phyloP scores from a whole-genome alignment of 2,888 invertebrate genomes.

The Rugalucina vietnamica region DNA sequence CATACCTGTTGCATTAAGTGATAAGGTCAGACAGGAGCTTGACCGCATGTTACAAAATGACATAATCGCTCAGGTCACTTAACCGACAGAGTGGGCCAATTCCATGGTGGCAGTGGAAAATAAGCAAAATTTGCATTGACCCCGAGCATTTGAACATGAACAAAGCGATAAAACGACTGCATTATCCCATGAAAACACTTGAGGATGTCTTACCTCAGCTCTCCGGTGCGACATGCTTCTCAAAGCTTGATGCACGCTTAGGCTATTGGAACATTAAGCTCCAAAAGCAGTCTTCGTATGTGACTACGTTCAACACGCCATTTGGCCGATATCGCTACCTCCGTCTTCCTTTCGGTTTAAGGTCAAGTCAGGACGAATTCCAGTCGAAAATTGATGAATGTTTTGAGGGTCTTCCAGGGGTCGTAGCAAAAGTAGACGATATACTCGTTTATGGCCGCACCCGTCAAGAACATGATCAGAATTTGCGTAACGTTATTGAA shows the following conservation, averaged over 20 bases:
- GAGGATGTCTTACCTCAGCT: slow-evolving; percentile 6
- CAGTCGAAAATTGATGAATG: slow-evolving; percentile 39
- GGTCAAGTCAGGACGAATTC: slow-evolving; percentile 45
- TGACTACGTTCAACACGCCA: slow-evolving; percentile 42
- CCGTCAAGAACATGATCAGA: slow-evolving; percentile 24
- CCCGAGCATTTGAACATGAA: slow-evolving; percentile 8
- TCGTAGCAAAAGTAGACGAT: slow-evolving; percentile 40
- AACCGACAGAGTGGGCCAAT: neutral
- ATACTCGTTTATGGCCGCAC: slow-evolving; percentile 44
- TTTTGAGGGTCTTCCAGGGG: slow-evolving; percentile 26
- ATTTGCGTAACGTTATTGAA: slow-evolving; percentile 10
- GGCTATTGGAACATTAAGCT: slow-evolving; percentile 24
- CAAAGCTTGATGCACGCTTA: neutral
- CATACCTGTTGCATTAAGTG: neutral
- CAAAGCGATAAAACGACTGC: neutral
- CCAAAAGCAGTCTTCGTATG: neutral
- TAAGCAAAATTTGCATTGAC: neutral
- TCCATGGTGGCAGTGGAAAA: neutral
- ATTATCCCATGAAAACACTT: slow-evolving; percentile 18
- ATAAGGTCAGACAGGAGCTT: neutral
- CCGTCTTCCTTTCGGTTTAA: slow-evolving; percentile 50
- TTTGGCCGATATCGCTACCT: slow-evolving; percentile 49
- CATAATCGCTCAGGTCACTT: neutral
- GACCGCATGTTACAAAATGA: neutral
- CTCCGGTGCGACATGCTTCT: neutral